Evolutionary conservation across 1,140 invertebrate genomes (phyloP), one percentile per base, ranked within the genome.

Genomic region (Catajapyx aquilonaris): DNA sequence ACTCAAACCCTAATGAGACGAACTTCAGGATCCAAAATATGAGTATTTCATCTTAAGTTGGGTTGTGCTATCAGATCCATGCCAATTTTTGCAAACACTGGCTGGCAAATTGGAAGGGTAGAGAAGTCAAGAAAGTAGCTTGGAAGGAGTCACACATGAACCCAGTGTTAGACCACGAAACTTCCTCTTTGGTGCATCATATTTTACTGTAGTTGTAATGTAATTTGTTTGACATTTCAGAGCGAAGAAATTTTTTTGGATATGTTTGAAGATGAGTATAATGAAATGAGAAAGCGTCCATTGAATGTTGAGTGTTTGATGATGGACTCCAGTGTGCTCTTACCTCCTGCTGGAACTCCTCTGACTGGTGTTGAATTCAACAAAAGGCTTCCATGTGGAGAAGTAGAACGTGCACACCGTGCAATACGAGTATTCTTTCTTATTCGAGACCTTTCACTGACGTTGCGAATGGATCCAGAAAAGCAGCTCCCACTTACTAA

Each of bases 191-290:
- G n/a, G n/a, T n/a, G n/a, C n/a, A n/a, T n/a, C n/a, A n/a, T n/a
- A n/a, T n/a, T n/a, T n/a, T n/a, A n/a, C n/a, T n/a, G n/a, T n/a
- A n/a, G n/a, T n/a, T n/a, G n/a, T n/a, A n/a, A n/a, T n/a, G n/a
- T n/a, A n/a, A n/a, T n/a, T n/a, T n/a, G n/a, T 44, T 35, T 48
- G 20, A 21, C 15, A 10, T 25, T 56, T 35, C 51, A 76, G 71
- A 88, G 81, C 51, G 91, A 97, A 65, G 91, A 97, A 51, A 90
- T 97, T 44, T 98, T 98, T 62, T 60, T 97, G 20, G 93, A 98
- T 54, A 87, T 97, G 71, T 98, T 99, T 60, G 93, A 99, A 61
- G 88, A 96, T 56, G 94, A 99, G 66, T 81, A 68, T 57, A 81
- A 79, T 52, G 85, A 94, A 56, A 83, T 95, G 69, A 68, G 74